phyloP scores from a whole-genome alignment of 2,113 vertebrate species.

The Phoxinus phoxinus region DNA sequence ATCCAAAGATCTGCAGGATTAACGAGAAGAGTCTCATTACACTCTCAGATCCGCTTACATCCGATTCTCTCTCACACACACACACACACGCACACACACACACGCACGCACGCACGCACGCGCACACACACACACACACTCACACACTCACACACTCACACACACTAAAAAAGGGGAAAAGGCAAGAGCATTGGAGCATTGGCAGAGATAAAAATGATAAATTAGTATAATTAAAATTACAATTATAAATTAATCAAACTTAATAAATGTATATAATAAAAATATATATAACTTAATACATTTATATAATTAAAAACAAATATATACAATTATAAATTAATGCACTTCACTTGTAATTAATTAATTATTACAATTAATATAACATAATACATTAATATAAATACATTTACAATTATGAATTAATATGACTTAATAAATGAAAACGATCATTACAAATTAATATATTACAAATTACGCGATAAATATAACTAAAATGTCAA shows the following conservation, averaged over 20 bases:
- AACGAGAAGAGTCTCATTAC: neutral
- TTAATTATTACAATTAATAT: too few relatives aligned
- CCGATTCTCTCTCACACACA: neutral
- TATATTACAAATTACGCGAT: too few relatives aligned
- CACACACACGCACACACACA: neutral
- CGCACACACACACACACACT: neutral
- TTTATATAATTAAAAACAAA: neutral
- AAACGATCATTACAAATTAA: too few relatives aligned
- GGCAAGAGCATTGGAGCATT: neutral
- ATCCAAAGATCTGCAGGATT: neutral
- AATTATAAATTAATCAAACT: too few relatives aligned
- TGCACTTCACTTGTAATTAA: too few relatives aligned
- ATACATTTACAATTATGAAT: too few relatives aligned
- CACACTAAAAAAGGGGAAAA: neutral
- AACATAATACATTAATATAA: too few relatives aligned
- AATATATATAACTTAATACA: neutral
- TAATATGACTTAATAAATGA: too few relatives aligned
- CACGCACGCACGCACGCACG: neutral
- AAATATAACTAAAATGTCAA: too few relatives aligned
- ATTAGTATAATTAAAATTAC: neutral
- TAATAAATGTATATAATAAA: too few relatives aligned
- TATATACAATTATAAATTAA: too few relatives aligned
- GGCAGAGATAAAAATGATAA: neutral
- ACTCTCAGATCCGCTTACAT: neutral
- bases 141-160: neutral